These are phyloP conservation scores for Rambutsinella grinnellia DNA, from an alignment of 2,888 invertebrate species.

Conservation along the genomic window DNA sequence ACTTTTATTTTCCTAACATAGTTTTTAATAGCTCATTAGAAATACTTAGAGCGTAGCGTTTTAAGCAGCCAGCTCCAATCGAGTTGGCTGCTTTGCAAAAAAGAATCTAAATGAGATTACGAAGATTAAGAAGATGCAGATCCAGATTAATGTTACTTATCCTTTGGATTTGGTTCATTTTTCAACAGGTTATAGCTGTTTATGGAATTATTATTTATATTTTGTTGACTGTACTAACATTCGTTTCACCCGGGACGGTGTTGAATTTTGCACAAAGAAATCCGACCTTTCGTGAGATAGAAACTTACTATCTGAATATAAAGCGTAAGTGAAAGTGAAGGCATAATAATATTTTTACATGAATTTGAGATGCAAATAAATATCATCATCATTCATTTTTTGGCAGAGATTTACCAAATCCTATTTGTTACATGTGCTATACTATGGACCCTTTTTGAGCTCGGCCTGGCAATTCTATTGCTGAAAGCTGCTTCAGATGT, in stretches of 20 bases:
- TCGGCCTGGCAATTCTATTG: slow-evolving; percentile 56
- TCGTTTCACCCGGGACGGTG: slow-evolving; percentile 47
- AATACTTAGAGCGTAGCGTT: no score
- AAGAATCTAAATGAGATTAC: no score
- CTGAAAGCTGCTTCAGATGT: slow-evolving; percentile 50
- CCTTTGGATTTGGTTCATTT: neutral
- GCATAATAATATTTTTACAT: no score
- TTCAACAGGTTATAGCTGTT: slow-evolving; percentile 52
- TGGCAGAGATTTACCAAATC: slow-evolving; percentile 57
- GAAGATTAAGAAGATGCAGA: no score
- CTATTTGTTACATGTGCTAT: slow-evolving; percentile 42
- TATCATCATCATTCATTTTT: no score
- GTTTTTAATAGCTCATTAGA: no score
- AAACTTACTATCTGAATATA: slow-evolving; percentile 33
- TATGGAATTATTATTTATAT: slow-evolving; percentile 49
- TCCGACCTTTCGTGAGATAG: slow-evolving; percentile 52
- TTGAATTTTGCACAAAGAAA: slow-evolving; percentile 43
- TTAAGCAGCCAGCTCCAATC: no score
- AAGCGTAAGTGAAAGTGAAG: slow-evolving; percentile 28
- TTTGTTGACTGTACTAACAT: slow-evolving; percentile 55
- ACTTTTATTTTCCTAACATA: no score
- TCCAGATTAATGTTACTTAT: neutral
- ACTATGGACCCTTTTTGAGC: slow-evolving; percentile 55
- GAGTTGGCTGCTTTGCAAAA: no score
- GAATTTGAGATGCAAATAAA: no score